Conservation (phyloP, 2,113 vertebrate genomes). For the Centropristis striata region DNA sequence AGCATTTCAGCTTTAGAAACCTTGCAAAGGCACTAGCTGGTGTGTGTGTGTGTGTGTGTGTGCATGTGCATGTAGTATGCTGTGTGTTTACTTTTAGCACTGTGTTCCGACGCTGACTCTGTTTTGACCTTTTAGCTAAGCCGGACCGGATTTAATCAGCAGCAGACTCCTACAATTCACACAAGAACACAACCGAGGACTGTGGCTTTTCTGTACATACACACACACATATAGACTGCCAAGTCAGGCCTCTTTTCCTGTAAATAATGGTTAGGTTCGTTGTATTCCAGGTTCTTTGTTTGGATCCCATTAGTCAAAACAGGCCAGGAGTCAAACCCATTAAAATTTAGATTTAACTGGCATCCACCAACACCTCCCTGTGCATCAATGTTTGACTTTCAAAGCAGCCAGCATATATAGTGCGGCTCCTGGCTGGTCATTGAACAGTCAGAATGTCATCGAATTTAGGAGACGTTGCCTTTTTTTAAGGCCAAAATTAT, state of each 20-base stretch:
- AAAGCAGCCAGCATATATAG: conserved; percentile 10
- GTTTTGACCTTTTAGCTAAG: conserved; percentile 47
- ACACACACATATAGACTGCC: conserved; percentile 3
- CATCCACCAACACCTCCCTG: background rate
- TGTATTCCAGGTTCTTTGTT: conserved; percentile 31
- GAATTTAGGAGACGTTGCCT: background rate
- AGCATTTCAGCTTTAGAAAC: conserved; percentile 6
- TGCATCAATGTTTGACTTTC: conserved; percentile 9
- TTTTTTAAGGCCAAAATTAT: background rate
- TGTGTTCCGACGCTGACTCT: background rate
- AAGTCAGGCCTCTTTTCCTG: conserved; percentile 21
- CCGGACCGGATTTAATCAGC: conserved; percentile 42
- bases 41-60: conserved; percentile 2
- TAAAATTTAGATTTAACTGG: conserved; percentile 34
- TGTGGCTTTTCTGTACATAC: background rate
- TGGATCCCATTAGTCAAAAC: conserved; percentile 37
- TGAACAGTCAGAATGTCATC: background rate
- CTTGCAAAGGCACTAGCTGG: background rate
- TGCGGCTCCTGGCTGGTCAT: background rate
- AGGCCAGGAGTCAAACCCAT: conserved; percentile 44
- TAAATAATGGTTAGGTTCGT: conserved; percentile 43
- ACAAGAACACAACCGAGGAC: conserved; percentile 17
- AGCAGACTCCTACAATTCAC: conserved; percentile 8
- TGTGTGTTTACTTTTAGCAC: conserved; percentile 10
- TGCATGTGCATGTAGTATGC: background rate